These are phyloP conservation scores for Propsilocerus akamusi DNA, from an alignment of 1,140 invertebrate genomes.

Conservation along the genomic window DNA sequence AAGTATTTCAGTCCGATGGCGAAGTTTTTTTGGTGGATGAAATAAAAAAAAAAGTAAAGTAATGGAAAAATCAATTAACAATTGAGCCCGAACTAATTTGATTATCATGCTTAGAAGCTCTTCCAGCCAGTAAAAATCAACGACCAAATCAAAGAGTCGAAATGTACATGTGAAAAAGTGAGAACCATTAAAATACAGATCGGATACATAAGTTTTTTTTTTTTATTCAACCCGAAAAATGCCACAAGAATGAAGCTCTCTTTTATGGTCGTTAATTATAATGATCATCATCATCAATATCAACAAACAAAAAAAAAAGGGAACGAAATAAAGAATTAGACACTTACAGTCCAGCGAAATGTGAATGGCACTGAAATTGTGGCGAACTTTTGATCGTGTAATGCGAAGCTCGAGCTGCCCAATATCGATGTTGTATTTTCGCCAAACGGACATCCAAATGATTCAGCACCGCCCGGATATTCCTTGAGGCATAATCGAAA, in stretches of 20 bases:
- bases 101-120: conserved; percentile 1
- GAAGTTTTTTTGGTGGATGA: no score
- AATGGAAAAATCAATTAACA: conserved; percentile 19
- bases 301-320: conserved; percentile 5
- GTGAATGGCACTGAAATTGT: conserved; percentile 68
- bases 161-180: no score
- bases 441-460: conserved; percentile 74
- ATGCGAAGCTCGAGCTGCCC: conserved; percentile 72
- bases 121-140: neutral
- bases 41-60: no score
- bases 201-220: no score
- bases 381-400: conserved; percentile 54
- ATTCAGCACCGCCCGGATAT: conserved; percentile 69
- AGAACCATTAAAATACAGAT: neutral
- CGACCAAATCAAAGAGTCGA: conserved; percentile 4
- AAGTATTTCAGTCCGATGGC: no score
- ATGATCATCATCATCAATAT: neutral
- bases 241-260: no score
- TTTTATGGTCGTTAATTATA: conserved; percentile 5
- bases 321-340: conserved; percentile 5
- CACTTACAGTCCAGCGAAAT: conserved; percentile 79
- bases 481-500: conserved; percentile 82
- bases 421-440: conserved; percentile 67
- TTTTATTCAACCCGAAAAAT: no score
- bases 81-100: neutral